A percentile compares a stretch with the other conserved stretches of the same genome.
These are phyloP conservation scores for Tipula vernalis DNA, from an alignment of 2,888 invertebrate genomes.

Conservation along the genomic window DNA sequence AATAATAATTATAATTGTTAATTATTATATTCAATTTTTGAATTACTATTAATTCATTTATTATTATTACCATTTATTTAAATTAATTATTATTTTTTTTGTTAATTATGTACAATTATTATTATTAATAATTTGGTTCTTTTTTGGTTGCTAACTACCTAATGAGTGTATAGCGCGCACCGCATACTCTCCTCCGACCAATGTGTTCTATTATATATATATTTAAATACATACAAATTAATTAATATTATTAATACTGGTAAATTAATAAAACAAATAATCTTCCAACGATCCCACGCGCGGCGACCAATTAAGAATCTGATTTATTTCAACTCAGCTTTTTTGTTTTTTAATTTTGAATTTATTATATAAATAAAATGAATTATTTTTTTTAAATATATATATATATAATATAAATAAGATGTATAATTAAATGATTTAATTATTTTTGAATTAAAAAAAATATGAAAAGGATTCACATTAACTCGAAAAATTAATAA, in stretches of 20 bases:
- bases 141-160: background rate
- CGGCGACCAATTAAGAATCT: background rate
- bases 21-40: background rate
- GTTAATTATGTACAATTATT: background rate
- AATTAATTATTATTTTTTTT: background rate
- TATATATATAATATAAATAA: background rate
- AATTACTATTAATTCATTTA: background rate
- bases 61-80: background rate
- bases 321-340: background rate
- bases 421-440: background rate
- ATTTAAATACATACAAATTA: background rate
- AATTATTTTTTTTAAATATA: background rate
- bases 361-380: background rate
- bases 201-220: background rate
- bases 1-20: background rate
- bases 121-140: background rate
- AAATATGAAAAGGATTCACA: background rate
- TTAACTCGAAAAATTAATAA: background rate
- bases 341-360: background rate
- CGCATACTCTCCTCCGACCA: background rate
- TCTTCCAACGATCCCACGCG: background rate
- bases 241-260: background rate
- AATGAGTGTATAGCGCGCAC: background rate
- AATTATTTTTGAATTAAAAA: background rate
- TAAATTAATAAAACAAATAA: background rate